A percentile compares a stretch with the other conserved stretches of the same genome.
These are phyloP conservation scores for Achlya flavicornis DNA, from an alignment of 2,888 invertebrate genomes.

Conservation along the genomic window DNA sequence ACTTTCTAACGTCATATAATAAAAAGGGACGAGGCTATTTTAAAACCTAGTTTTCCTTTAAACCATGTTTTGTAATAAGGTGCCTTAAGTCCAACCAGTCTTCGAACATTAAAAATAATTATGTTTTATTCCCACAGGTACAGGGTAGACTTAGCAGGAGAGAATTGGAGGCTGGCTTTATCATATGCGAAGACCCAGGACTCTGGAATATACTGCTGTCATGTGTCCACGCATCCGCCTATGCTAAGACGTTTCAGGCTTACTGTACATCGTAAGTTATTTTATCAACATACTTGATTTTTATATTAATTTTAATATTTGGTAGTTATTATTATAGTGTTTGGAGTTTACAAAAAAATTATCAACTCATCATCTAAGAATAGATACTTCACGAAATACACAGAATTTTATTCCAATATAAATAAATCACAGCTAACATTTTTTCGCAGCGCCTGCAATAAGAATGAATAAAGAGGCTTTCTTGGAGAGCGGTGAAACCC, in stretches of 20 bases:
- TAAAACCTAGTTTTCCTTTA: too few relatives aligned
- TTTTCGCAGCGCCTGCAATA: slow-evolving; percentile 66
- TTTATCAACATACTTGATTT: too few relatives aligned
- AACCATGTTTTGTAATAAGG: too few relatives aligned
- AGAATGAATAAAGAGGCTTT: slow-evolving; percentile 74
- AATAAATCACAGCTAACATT: neutral
- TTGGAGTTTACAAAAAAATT: too few relatives aligned
- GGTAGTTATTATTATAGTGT: too few relatives aligned
- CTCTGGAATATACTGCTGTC: slow-evolving; percentile 77
- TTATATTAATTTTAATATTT: too few relatives aligned
- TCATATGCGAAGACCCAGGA: slow-evolving; percentile 68
- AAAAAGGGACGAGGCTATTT: too few relatives aligned
- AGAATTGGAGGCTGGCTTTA: slow-evolving; percentile 73
- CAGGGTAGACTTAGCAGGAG: slow-evolving; percentile 73
- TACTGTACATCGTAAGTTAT: slow-evolving; percentile 69
- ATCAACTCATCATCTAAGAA: too few relatives aligned
- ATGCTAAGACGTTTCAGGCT: slow-evolving; percentile 70
- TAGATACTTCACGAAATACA: too few relatives aligned
- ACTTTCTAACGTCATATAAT: too few relatives aligned
- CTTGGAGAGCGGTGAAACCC: slow-evolving; percentile 72
- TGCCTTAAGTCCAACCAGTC: too few relatives aligned
- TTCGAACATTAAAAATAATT: too few relatives aligned
- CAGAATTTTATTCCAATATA: neutral
- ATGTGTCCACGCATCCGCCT: slow-evolving; percentile 79
- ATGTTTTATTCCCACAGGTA: slow-evolving; percentile 52